Percentiles rank a stretch among this genome's conserved stretches.
Evolutionary conservation across 2,888 invertebrate species (phyloP).

Genomic region (Heliconius hortense): DNA sequence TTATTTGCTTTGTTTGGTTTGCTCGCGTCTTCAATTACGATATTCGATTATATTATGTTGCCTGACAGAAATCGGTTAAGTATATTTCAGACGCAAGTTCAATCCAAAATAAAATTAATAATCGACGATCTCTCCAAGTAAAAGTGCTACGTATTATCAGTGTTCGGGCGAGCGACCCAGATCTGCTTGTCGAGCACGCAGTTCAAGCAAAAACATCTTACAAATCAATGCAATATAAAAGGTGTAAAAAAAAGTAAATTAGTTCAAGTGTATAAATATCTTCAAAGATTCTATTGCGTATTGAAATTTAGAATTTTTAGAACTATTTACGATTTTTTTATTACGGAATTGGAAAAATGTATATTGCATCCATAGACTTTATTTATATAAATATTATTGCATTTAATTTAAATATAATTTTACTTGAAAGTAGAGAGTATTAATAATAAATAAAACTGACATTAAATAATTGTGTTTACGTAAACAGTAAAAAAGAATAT

Average conservation of each 20-base stretch:
- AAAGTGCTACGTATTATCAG: conserved; percentile 73
- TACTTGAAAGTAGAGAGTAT: neutral
- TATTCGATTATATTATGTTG: conserved; percentile 40
- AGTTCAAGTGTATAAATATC: conserved; percentile 42
- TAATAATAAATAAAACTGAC: neutral
- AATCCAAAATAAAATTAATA: conserved; percentile 59
- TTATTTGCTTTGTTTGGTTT: conserved; percentile 46
- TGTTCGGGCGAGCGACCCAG: conserved; percentile 69
- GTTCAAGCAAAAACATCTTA: conserved; percentile 63
- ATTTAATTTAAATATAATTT: neutral
- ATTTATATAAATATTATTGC: neutral
- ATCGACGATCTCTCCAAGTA: conserved; percentile 67
- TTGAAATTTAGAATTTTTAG: neutral
- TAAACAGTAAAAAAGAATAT: too few species aligned
- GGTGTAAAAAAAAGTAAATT: conserved; percentile 63
- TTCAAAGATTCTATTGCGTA: conserved; percentile 31
- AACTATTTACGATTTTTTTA: neutral
- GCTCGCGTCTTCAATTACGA: conserved; percentile 48
- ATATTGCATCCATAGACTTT: neutral
- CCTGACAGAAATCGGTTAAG: conserved; percentile 45
- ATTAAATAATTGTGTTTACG: too few species aligned
- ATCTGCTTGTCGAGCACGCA: conserved; percentile 56
- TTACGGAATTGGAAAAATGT: neutral
- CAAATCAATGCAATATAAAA: conserved; percentile 63
- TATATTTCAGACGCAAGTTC: conserved; percentile 45